A percentile compares a stretch with the other conserved stretches of the same genome.
Evolutionary conservation across 2,797 vertebrate genomes (phyloP).

Genomic region (Intellagama lesueurii): DNA sequence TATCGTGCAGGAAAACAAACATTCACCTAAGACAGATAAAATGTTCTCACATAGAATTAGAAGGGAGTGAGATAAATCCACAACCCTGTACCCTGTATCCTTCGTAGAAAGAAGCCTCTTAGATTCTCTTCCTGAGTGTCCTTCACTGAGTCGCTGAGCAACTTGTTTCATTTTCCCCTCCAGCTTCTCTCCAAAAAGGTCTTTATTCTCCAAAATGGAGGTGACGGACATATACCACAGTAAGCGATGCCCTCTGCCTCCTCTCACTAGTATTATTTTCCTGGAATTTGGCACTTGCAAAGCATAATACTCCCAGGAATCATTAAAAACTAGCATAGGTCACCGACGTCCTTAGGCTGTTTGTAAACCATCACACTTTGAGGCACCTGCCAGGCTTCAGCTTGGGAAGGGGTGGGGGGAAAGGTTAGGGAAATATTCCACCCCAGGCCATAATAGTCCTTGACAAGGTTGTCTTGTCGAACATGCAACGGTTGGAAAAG

Average conservation of each 20-base stretch:
- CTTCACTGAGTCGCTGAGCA: neutral
- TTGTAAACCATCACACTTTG: constrained; percentile 8
- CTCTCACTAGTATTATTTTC: neutral
- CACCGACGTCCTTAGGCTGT: neutral
- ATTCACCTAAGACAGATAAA: neutral
- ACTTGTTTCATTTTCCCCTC: neutral
- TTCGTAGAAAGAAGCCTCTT: neutral
- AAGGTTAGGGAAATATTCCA: neutral
- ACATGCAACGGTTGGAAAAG: rapidly evolving
- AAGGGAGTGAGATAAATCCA: neutral
- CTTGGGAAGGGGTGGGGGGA: neutral
- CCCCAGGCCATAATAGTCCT: neutral
- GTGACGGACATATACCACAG: neutral
- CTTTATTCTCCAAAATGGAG: neutral
- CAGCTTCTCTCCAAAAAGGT: neutral
- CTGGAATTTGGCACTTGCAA: too few species aligned
- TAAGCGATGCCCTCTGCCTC: neutral
- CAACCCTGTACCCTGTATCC: neutral
- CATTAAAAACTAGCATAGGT: neutral
- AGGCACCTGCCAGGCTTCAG: constrained; percentile 3
- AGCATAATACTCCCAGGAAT: constrained; percentile 26
- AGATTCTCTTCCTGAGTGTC: neutral
- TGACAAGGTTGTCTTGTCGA: rapidly evolving
- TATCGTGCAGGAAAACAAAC: neutral
- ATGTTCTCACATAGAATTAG: neutral